Evolutionary conservation across 2,888 invertebrate genomes (phyloP), one percentile per base, ranked within the genome.

Genomic region (Pristionchus fissidentatus): DNA sequence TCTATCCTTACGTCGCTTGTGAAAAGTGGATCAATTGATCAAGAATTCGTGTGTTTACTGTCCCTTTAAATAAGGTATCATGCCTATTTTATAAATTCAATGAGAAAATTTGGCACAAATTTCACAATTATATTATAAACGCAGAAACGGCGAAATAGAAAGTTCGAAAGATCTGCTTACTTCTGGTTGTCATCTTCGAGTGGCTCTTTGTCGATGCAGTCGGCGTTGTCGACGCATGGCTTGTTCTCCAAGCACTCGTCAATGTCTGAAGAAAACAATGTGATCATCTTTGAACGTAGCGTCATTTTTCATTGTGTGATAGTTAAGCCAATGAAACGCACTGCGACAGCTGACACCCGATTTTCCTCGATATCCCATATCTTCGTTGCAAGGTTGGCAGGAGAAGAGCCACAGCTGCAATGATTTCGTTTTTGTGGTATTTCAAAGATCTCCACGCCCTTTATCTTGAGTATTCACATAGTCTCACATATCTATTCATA

Each of bases 171-270:
- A 49, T 49, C 10, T 49, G 49, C 15, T 73, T n/a, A 73, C 46
- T 46, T 46, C 3, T 38, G 73, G n/a, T 73, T 46, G 10, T 82
- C 15, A 70, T 82, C 82, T 22, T 49, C 55, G 15, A 82, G 46
- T 2, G 82, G 82, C 15, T 66, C 82, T 38, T 29, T 62, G 82
- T 82, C 82, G 32, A 82, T 32, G 52, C 82, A 82, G 10, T 19
- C 46, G 1, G 82, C 82, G 4, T 15, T 3, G 7, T 26, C 29
- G 32, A 46, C 70, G 26, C 82, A 82, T 13, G n/a, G 66, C 19
- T 82, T n/a, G 62, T 66, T 35, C 35, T 49, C 32, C 35, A 46
- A 13, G 43, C 82, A 82, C 35, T 82, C 82, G 70, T 82, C 35
- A 49, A 82, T 70, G 46, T 82, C 82, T 82, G n/a, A 46, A 66